Percentiles rank a stretch among this genome's conserved stretches.
Conservation (phyloP, 2,888 invertebrate genomes). For the Amiota minor region DNA sequence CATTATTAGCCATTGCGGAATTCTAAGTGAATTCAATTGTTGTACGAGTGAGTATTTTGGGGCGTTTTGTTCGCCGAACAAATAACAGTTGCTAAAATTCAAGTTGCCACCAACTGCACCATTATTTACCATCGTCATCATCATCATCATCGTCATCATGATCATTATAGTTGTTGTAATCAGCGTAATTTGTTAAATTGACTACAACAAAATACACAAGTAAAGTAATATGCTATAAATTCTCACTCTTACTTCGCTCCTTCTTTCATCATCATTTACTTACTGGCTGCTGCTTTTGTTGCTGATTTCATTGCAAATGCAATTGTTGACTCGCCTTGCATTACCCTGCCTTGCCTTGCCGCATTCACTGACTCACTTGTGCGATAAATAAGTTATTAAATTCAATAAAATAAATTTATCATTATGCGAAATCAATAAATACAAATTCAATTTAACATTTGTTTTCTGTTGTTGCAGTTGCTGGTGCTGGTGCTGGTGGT, state of each 20-base stretch:
- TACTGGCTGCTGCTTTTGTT: too few relatives aligned
- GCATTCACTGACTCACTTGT: neutral
- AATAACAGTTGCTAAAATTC: neutral
- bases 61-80: conserved; percentile 5
- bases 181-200: conserved; percentile 63
- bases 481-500: too few relatives aligned
- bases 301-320: neutral
- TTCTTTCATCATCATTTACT: neutral
- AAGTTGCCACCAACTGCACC: neutral
- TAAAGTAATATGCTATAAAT: conserved; percentile 1
- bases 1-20: conserved; percentile 63
- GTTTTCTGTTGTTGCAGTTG: neutral
- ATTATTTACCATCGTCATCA: neutral
- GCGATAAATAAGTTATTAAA: conserved; percentile 36
- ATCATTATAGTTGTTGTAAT: conserved; percentile 35
- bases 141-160: neutral
- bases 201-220: conserved; percentile 55
- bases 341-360: neutral
- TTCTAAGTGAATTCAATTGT: conserved; percentile 54
- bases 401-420: conserved; percentile 40
- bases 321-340: neutral
- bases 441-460: conserved; percentile 60
- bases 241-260: neutral
- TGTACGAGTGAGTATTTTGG: conserved; percentile 6
- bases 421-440: conserved; percentile 57